phyloP scores from a whole-genome alignment of 2,797 vertebrate genomes.

The Zenarchopterus dispar region DNA sequence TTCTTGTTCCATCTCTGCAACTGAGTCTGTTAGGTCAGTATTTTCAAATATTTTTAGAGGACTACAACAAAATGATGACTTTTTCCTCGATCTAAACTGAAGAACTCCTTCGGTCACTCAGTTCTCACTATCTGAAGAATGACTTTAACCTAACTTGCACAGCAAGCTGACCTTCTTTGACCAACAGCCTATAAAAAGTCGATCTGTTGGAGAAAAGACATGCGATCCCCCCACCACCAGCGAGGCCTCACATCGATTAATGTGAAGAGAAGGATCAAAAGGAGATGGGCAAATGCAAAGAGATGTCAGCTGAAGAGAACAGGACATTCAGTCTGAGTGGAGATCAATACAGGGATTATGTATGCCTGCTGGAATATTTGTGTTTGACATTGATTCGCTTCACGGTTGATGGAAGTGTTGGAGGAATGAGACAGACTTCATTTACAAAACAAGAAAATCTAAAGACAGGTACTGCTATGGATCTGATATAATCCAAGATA shows the following conservation, averaged over 20 bases:
- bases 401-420: constrained; percentile 28
- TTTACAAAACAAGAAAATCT: constrained; percentile 5
- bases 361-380: constrained; percentile 35
- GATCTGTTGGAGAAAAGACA: constrained; percentile 13
- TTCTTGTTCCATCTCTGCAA: too few species aligned
- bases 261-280: constrained; percentile 15
- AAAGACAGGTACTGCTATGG: background rate
- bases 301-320: constrained; percentile 14
- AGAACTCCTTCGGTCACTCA: background rate
- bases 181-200: background rate
- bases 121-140: background rate
- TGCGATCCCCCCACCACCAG: background rate
- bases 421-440: constrained; percentile 1
- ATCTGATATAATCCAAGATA: background rate
- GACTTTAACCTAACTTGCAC: background rate
- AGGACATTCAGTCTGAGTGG: constrained; percentile 9
- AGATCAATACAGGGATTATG: constrained; percentile 29
- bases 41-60: too few species aligned
- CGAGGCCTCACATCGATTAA: constrained; percentile 9
- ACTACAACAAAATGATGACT: background rate
- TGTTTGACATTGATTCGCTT: constrained; percentile 30
- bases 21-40: too few species aligned
- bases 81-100: background rate
- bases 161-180: background rate
- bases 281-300: constrained; percentile 9